Evolutionary conservation across 1,140 invertebrate genomes (phyloP).

Genomic region (Drosophila ercepeae): DNA sequence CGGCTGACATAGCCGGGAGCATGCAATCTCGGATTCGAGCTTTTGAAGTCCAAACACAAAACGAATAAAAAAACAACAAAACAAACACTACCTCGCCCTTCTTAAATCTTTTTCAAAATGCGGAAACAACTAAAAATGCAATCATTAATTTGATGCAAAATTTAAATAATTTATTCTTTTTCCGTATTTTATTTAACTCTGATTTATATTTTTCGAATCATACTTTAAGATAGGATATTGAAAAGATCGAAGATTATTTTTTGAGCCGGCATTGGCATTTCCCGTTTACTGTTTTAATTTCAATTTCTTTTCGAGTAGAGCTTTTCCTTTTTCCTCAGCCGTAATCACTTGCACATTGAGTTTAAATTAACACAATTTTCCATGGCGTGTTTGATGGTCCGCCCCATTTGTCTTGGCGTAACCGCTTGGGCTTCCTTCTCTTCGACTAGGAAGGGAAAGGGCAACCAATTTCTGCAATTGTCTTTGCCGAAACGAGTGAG

Average conservation of each 20-base stretch:
- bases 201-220: too few relatives aligned
- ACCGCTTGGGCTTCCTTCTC: neutral
- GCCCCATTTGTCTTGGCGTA: slow-evolving; percentile 15
- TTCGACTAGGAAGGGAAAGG: slow-evolving; percentile 47
- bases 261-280: neutral
- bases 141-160: neutral
- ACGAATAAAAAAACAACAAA: neutral
- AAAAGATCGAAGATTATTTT: neutral
- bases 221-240: neutral
- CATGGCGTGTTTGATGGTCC: slow-evolving; percentile 42
- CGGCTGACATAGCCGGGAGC: neutral
- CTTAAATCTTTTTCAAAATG: neutral
- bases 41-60: neutral
- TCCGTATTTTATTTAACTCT: neutral
- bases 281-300: slow-evolving; percentile 33
- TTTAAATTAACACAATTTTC: slow-evolving; percentile 53
- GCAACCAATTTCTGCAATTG: slow-evolving; percentile 33
- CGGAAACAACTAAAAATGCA: neutral
- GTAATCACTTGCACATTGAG: slow-evolving; percentile 41
- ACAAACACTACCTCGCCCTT: neutral
- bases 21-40: neutral
- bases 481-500: slow-evolving; percentile 3
- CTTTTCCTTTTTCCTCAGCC: slow-evolving; percentile 3
- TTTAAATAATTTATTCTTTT: neutral
- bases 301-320: slow-evolving; percentile 21